A percentile compares a stretch with the other conserved stretches of the same genome.
These are phyloP conservation scores for Syncerus caffer DNA, from an alignment of 2,797 vertebrate species.

Conservation along the genomic window DNA sequence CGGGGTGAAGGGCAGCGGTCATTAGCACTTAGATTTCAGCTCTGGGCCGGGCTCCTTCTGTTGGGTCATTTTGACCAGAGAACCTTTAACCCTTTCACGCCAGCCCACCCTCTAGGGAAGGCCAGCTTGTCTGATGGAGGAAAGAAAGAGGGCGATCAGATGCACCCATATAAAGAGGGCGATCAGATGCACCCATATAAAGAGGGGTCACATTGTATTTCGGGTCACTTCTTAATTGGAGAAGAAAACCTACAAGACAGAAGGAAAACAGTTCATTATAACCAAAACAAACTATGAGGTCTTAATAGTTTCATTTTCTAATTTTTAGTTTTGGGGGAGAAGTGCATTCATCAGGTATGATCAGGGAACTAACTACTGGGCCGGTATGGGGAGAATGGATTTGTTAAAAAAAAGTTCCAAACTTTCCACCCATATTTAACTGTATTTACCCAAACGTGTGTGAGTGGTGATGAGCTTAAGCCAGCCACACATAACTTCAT, in stretches of 20 bases:
- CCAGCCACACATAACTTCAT: neutral
- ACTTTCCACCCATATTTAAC: neutral
- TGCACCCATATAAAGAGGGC: neutral
- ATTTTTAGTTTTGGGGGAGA: slow-evolving; percentile 16
- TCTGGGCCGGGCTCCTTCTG: slow-evolving; percentile 82
- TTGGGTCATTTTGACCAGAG: slow-evolving; percentile 79
- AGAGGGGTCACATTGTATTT: neutral
- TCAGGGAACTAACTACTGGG: neutral
- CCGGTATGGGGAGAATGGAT: neutral
- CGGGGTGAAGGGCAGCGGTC: slow-evolving; percentile 84
- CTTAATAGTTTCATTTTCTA: neutral
- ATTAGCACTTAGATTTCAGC: slow-evolving; percentile 87
- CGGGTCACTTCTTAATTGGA: neutral
- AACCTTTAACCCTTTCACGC: slow-evolving; percentile 78
- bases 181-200: slow-evolving; percentile 18
- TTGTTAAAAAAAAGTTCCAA: neutral
- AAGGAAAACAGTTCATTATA: neutral
- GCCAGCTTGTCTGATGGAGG: slow-evolving; percentile 33
- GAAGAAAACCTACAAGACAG: neutral
- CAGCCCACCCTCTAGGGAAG: slow-evolving; percentile 32
- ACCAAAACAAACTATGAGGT: neutral
- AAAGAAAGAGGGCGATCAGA: slow-evolving; percentile 36
- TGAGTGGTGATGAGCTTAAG: neutral
- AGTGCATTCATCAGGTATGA: neutral
- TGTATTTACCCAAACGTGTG: neutral